Evolutionary conservation across 2,113 vertebrate genomes (phyloP), one percentile per base, ranked within the genome.

Genomic region (Dipodomys stephensi): DNA sequence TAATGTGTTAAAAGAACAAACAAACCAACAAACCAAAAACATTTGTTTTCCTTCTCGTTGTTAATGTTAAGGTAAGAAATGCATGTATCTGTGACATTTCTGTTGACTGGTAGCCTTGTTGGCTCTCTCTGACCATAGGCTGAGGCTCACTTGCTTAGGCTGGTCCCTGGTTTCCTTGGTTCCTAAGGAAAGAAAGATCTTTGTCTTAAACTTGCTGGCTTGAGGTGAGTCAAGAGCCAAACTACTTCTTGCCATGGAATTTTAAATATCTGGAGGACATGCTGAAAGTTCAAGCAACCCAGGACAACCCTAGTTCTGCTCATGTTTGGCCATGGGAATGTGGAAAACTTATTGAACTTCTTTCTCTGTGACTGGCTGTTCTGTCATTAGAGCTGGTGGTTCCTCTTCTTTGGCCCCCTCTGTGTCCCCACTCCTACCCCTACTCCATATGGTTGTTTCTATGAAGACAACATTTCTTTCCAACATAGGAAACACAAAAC

Each of bases 351-450:
- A 16, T 23, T 60, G n/a, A 89, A 49, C 53, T 60, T 80, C 25
- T 94, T 74, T 15, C 84, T 86, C 44, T 27, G 10, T 74, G 88
- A 30, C 10, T 39, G 32, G 16, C 23, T 76, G 0, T 39, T 93
- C 60, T 30, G 78, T 69, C 25, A 6, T 35, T 0, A 23, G 2
- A 3, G 6, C 15, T 23, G 0, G 27, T 20, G 65, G 12, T 49
- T 11, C 53, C 32, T 9, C 76, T 46, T 65, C 94, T 49, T 72
- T 30, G 25, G 7, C 74, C 6, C 1, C 9, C 7, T 53, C 11
- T 8, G 7, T 76, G 53, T 49, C 10, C 19, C 22, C n/a, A 44
- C 22, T 27, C 74, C 15, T 4, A 4, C 35, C n/a, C 25, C n/a
- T 30, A 35, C 4, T 83, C 73, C 28, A 88, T 53, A 81, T 81